A percentile compares a stretch with the other conserved stretches of the same genome.
phyloP scores from a whole-genome alignment of 2,888 invertebrate species.

The Oeneis ivallda region DNA sequence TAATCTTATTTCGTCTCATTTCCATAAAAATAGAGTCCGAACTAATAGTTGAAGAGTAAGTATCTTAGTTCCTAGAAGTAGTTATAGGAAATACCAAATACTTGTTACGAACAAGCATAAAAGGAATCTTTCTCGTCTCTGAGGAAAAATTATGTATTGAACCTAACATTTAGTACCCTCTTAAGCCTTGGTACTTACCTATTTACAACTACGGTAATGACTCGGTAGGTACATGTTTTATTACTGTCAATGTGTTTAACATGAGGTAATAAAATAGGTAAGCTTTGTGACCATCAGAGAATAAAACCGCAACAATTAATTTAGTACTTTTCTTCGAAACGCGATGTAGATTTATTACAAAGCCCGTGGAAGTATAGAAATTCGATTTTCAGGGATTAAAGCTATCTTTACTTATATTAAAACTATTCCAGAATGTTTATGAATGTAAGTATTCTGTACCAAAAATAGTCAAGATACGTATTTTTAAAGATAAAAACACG shows the following conservation, averaged over 20 bases:
- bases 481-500: no score
- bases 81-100: constrained; percentile 54
- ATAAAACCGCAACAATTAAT: neutral
- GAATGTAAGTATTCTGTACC: no score
- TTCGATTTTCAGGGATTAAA: no score
- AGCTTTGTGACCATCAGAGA: neutral
- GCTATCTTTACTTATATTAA: no score
- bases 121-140: constrained; percentile 59
- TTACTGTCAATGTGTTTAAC: constrained; percentile 16
- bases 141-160: constrained; percentile 67
- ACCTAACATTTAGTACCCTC: constrained; percentile 46
- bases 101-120: constrained; percentile 65
- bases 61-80: constrained; percentile 51
- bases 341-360: no score
- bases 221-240: constrained; percentile 15
- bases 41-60: constrained; percentile 47
- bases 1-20: no score
- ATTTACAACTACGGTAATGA: constrained; percentile 20
- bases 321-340: neutral
- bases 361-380: no score
- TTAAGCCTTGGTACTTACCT: constrained; percentile 28
- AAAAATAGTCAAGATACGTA: no score
- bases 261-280: constrained; percentile 4
- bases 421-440: no score
- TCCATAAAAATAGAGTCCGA: neutral